Base-by-base conservation (phyloP, 2,797 vertebrate species). In the Zonotrichia albicollis region DNA sequence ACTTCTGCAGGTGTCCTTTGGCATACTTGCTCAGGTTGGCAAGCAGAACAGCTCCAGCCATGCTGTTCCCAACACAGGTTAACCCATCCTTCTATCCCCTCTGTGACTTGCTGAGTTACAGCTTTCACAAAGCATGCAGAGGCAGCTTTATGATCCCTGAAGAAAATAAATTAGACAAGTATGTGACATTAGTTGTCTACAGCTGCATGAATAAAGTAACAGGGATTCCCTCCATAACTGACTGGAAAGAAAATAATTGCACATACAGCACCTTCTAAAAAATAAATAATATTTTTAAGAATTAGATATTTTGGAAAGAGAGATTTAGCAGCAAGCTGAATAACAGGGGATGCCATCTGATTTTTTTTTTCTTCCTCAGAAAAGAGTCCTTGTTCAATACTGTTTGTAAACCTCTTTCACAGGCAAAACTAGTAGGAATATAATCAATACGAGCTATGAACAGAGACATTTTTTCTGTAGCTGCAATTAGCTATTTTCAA, bases 401-500 rank as follows among this genome's bases (percentile, higher is more conserved):
- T 45, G 73, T 67, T 86, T 94, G 8, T 30, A 67, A 75, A 38
- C 13, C 9, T 73, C 85, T 85, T 86, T 77, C 65, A 93, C 16
- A 91, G 76, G 32, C 79, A 74, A 93, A 94, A 91, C 50, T 65
- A 83, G 73, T 17, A 93, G 84, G 67, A 84, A 93, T 92, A 93
- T 43, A 87, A 87, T 93, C 95, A 96, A 95, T 93, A 96, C 67
- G 32, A 94, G 75, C 81, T 94, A 94, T 84, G 90, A 90, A 82
- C 73, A 95, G 92, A 96, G 51, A 74, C 9, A 77, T 68, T 94
- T 94, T 87, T 87, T 79, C 36, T 81, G 54, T 53, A 86, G 87
- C 82, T 96, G 94, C 80, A 96, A 96, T 97, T 97, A 96, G 86
- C 78, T 46, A 51, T 90, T 97, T 95, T 78, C 95, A 89, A 94